Conservation (phyloP, 1,140 invertebrate species). For the Drosophila pseudoobscura region DNA sequence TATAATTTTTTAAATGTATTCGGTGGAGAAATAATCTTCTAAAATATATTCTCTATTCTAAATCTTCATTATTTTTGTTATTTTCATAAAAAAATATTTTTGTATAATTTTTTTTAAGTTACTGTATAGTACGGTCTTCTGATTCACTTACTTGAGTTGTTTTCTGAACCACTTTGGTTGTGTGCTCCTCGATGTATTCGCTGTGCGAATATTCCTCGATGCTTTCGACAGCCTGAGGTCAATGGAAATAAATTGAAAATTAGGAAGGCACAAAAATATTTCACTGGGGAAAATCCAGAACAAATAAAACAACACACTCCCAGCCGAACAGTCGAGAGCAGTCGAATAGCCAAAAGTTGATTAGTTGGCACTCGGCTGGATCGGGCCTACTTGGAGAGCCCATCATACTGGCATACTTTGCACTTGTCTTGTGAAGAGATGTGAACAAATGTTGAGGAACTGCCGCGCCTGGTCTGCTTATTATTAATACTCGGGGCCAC, state of each 20-base stretch:
- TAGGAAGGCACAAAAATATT: slow-evolving; percentile 40
- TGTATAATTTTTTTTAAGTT: not conserved
- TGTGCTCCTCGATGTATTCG: slow-evolving; percentile 80
- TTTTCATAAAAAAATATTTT: not conserved
- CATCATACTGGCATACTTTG: slow-evolving; percentile 55
- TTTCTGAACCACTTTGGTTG: slow-evolving; percentile 73
- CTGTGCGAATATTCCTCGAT: slow-evolving; percentile 75
- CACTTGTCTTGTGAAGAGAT: slow-evolving; percentile 66
- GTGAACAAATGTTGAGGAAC: slow-evolving; percentile 44
- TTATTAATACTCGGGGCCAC: slow-evolving; percentile 58
- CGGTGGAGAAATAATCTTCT: too few species aligned
- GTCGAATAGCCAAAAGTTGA: slow-evolving; percentile 17
- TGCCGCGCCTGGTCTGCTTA: slow-evolving; percentile 57
- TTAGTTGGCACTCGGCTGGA: slow-evolving; percentile 36
- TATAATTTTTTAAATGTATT: too few species aligned
- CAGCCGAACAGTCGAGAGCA: slow-evolving; percentile 2
- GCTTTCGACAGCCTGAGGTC: slow-evolving; percentile 82
- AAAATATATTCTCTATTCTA: too few species aligned
- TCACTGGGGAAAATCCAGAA: slow-evolving; percentile 9
- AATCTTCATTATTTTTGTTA: too few species aligned
- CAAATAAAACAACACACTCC: slow-evolving; percentile 21
- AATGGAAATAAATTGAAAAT: slow-evolving; percentile 68
- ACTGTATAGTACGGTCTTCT: not conserved
- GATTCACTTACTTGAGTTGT: slow-evolving; percentile 68
- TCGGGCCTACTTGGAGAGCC: slow-evolving; percentile 9